Percentiles rank a stretch among this genome's conserved stretches.
Evolutionary conservation across 2,797 vertebrate species (phyloP).

Genomic region (Falco rusticolus): DNA sequence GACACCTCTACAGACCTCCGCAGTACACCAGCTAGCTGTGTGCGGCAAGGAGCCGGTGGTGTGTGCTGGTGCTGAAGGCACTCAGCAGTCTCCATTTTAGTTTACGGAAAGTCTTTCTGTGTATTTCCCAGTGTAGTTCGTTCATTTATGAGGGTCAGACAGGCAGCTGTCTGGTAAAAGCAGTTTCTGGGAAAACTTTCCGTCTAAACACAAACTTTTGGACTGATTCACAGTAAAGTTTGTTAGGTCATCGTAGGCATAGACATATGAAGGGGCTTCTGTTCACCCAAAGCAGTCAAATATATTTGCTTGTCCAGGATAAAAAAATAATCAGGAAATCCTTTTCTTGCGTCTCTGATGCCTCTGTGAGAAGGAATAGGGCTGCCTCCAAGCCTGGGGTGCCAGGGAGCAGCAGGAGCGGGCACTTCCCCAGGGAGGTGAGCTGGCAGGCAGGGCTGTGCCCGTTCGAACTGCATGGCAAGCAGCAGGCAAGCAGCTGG

Average conservation of each 20-base stretch:
- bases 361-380: background rate
- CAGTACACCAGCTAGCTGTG: background rate
- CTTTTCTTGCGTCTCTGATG: background rate
- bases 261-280: background rate
- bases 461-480: rapidly evolving
- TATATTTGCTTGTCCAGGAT: background rate
- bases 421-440: rapidly evolving
- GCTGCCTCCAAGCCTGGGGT: background rate
- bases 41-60: rapidly evolving
- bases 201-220: background rate
- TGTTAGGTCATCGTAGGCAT: background rate
- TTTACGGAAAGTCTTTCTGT: background rate
- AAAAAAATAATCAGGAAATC: background rate
- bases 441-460: background rate
- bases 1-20: background rate
- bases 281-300: background rate
- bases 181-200: background rate
- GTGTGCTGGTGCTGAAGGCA: background rate
- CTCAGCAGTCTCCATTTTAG: background rate
- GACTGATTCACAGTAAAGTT: background rate
- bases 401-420: background rate
- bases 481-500: rapidly evolving
- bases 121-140: background rate
- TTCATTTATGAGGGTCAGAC: background rate
- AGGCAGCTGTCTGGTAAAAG: background rate